A percentile compares a stretch with the other conserved stretches of the same genome.
Conservation (phyloP, 2,113 vertebrate species). For the Neogale vison region DNA sequence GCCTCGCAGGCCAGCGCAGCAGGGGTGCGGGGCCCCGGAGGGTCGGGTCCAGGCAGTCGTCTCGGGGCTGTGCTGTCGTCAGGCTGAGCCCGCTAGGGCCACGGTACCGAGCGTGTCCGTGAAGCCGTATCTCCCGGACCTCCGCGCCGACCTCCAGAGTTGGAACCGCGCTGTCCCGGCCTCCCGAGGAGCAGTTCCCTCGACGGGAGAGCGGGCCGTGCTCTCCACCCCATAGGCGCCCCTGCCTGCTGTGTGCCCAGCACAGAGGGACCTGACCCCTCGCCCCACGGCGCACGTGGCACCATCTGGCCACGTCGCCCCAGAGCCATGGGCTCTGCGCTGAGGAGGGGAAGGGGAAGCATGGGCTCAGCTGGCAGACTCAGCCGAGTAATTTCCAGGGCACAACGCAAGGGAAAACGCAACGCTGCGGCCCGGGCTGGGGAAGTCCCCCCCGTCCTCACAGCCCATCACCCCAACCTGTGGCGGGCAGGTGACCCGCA, state of each 20-base stretch:
- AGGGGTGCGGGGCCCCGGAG: neutral
- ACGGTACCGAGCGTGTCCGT: neutral
- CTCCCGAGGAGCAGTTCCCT: no score
- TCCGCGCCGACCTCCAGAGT: neutral
- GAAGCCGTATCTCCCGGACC: neutral
- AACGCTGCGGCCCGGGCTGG: neutral
- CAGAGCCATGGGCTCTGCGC: neutral
- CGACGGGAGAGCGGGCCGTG: no score
- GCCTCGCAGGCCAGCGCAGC: neutral
- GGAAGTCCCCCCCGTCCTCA: neutral
- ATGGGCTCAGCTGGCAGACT: neutral
- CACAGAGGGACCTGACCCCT: neutral
- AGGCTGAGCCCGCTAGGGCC: neutral
- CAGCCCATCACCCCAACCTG: rapidly evolving
- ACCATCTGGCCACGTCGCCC: neutral
- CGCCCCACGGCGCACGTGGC: neutral
- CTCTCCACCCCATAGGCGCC: neutral
- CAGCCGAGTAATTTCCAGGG: neutral
- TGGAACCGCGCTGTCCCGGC: rapidly evolving
- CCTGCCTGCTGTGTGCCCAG: neutral
- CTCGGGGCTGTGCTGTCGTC: neutral
- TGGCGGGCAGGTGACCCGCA: no score
- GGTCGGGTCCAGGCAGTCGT: rapidly evolving
- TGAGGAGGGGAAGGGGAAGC: neutral
- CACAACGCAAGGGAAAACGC: neutral